These are phyloP conservation scores for Eleutherodactylus coqui DNA, from an alignment of 2,797 vertebrate species.

Conservation along the genomic window DNA sequence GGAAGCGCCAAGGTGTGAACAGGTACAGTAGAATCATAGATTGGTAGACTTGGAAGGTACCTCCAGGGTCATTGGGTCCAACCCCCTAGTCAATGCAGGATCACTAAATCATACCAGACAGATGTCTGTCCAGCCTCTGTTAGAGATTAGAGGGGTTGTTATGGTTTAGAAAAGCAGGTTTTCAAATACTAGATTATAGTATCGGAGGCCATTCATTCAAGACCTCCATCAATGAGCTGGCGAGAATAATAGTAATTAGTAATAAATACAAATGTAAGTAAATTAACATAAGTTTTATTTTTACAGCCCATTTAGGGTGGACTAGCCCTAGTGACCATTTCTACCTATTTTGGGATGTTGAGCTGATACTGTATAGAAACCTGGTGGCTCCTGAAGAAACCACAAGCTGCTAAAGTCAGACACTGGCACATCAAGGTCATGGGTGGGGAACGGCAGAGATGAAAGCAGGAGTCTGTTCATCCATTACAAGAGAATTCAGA, in stretches of 20 bases:
- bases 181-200: no score
- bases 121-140: no score
- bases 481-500: not conserved
- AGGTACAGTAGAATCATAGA: not conserved
- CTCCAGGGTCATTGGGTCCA: no score
- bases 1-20: not conserved
- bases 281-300: not conserved
- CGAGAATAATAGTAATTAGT: no score
- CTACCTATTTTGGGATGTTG: slow-evolving; percentile 24
- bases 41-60: no score
- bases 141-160: no score
- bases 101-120: no score
- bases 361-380: not conserved
- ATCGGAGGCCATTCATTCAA: no score
- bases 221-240: no score
- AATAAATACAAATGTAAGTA: not conserved
- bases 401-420: slow-evolving; percentile 51
- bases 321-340: not conserved
- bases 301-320: not conserved
- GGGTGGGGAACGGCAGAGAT: not conserved
- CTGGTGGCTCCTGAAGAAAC: slow-evolving; percentile 36
- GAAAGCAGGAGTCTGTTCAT: not conserved
- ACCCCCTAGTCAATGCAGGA: no score
- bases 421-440: slow-evolving; percentile 42
- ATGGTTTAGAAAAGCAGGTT: no score